These are phyloP conservation scores for Brachystomella parvula DNA, from an alignment of 1,140 invertebrate species.

Conservation along the genomic window DNA sequence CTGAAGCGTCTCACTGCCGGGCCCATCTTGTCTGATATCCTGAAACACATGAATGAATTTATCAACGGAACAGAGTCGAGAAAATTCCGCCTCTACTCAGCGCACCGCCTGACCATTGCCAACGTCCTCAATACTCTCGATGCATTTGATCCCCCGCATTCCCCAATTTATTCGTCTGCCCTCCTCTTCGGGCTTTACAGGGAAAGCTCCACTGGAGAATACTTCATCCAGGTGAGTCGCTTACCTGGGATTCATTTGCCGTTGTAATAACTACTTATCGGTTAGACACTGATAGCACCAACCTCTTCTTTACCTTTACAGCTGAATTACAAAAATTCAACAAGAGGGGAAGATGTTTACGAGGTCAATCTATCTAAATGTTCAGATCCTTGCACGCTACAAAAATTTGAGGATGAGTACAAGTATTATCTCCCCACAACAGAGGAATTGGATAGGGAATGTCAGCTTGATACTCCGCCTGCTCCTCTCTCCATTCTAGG, in stretches of 20 bases:
- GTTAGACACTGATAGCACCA: background rate
- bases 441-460: background rate
- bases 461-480: background rate
- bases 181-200: background rate
- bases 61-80: background rate
- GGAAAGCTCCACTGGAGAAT: background rate
- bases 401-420: background rate
- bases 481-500: background rate
- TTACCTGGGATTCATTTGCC: background rate
- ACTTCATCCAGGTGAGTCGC: background rate
- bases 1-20: conserved; percentile 10
- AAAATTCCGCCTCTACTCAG: conserved; percentile 1
- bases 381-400: background rate
- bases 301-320: background rate
- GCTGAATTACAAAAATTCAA: background rate
- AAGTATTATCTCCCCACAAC: background rate
- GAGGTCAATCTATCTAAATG: background rate
- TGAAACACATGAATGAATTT: background rate
- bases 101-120: conserved; percentile 13
- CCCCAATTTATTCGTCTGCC: background rate
- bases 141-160: background rate
- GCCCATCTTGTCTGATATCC: background rate
- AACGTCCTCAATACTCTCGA: conserved; percentile 7
- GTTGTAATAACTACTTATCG: no score
- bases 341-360: background rate